Base-by-base conservation (phyloP, 2,113 vertebrate genomes). In the western clawed frog (Xenopus tropicalis) region DNA sequence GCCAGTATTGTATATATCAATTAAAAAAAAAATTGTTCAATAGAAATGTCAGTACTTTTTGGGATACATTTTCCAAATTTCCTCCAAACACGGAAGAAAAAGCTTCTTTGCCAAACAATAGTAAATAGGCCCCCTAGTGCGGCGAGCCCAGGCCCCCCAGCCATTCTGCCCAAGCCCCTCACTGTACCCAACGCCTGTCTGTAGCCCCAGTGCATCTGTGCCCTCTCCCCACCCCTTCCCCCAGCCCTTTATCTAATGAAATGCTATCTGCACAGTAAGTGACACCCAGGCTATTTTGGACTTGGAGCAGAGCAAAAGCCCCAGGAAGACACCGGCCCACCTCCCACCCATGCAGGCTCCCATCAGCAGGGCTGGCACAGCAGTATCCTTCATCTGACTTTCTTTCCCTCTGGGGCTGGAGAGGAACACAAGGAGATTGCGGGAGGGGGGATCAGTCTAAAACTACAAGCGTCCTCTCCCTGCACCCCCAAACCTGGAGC, bases 271-370 rank as follows among this genome's bases (percentile, higher is more conserved):
- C 78, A 81, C 25, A 70, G 83, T 88, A 91, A 91, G 85, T 90
- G 92, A 93, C 91, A 92, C 81, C 83, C 77, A 72, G 76, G 92
- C 94, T 97, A 97, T 97, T 97, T 95, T 95, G 82, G 92, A 94
- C 79, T 78, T 46, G 85, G 82, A 86, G 87, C 80, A 56, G 80
- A 85, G 87, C 65, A 29, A n/a, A 79, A 84, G 88, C 85, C 87
- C 80, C 17, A 7, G 65, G 64, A 52, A 23, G 66, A 69, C 58
- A 37, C 66, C 16, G 22, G 57, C n/a, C 58, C 61, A 66, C 44
- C 66, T 48, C 70, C 57, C 56, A 23, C 54, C 20, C 56, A 37
- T 43, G 88, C 87, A 85, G 88, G 87, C 81, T 86, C 86, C 81
- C 90, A 90, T 86, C 82, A 80, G 79, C 83, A 61, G 83, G 79